These are phyloP conservation scores for Nomada lathburiana DNA, from an alignment of 2,888 invertebrate species.

Conservation along the genomic window DNA sequence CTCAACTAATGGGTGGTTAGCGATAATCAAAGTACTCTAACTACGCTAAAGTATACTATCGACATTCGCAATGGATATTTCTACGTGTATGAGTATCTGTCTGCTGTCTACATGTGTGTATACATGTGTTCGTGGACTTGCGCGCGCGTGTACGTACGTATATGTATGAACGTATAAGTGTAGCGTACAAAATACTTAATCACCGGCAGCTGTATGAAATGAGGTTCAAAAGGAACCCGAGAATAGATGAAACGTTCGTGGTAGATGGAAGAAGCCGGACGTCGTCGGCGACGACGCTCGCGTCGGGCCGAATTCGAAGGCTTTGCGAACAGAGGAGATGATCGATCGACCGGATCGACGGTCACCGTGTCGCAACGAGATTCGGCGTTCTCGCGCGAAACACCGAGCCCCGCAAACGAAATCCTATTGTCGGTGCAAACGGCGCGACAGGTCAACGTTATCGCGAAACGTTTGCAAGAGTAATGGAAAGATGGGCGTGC, in stretches of 20 bases:
- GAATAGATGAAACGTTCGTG: constrained; percentile 6
- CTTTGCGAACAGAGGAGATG: neutral
- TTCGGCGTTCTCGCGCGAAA: neutral
- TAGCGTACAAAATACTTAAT: constrained; percentile 55
- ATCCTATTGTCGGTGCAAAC: neutral
- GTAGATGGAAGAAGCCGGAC: neutral
- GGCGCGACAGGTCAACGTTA: neutral
- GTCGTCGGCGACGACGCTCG: neutral
- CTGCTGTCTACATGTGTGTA: constrained; percentile 3
- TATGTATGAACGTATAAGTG: constrained; percentile 10
- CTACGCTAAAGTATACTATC: constrained; percentile 74
- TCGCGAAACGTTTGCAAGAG: neutral
- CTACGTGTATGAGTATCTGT: constrained; percentile 16
- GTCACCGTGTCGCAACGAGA: no score
- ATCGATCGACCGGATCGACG: constrained; percentile 11
- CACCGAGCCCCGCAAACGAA: neutral
- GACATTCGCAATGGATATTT: constrained; percentile 70
- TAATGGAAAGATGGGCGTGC: neutral
- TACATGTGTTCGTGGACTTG: neutral
- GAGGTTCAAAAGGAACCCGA: neutral
- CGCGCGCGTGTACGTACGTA: constrained; percentile 11
- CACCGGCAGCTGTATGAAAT: constrained; percentile 44
- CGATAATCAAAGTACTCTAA: constrained; percentile 72
- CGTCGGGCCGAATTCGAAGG: constrained; percentile 22
- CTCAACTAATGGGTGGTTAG: constrained; percentile 76